Conservation (phyloP, 2,113 vertebrate genomes). For the Colistium nudipinnis region DNA sequence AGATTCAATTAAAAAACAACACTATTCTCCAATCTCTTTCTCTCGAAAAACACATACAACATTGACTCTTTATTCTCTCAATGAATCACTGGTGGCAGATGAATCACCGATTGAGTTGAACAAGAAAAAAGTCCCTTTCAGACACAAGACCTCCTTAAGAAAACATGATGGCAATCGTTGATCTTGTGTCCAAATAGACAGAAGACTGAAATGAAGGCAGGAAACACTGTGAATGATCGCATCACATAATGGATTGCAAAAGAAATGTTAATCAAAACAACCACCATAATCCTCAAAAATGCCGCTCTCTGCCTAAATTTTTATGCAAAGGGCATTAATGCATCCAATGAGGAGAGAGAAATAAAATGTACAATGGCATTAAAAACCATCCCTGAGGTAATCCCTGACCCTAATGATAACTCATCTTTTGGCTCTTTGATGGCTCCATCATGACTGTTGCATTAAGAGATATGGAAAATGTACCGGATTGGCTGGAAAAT, state of each 20-base stretch:
- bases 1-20: too few relatives aligned
- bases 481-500: too few relatives aligned
- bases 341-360: too few relatives aligned
- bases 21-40: too few relatives aligned
- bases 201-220: too few relatives aligned
- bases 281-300: not conserved
- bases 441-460: too few relatives aligned
- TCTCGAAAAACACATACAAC: not conserved
- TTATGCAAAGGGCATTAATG: not conserved
- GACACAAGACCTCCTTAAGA: not conserved
- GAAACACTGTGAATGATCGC: not conserved
- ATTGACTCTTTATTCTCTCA: not conserved
- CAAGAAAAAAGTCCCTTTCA: conserved; percentile 26
- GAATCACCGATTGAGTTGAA: not conserved
- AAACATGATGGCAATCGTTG: not conserved
- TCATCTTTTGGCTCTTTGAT: too few relatives aligned
- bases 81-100: not conserved
- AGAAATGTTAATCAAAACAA: not conserved
- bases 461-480: too few relatives aligned
- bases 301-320: too few relatives aligned
- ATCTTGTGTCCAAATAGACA: not conserved
- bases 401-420: too few relatives aligned
- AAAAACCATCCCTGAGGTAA: too few relatives aligned
- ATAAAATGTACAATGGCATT: too few relatives aligned
- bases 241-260: not conserved